Evolutionary conservation across 2,888 invertebrate species (phyloP).

Genomic region (Xestia rhomboidea): DNA sequence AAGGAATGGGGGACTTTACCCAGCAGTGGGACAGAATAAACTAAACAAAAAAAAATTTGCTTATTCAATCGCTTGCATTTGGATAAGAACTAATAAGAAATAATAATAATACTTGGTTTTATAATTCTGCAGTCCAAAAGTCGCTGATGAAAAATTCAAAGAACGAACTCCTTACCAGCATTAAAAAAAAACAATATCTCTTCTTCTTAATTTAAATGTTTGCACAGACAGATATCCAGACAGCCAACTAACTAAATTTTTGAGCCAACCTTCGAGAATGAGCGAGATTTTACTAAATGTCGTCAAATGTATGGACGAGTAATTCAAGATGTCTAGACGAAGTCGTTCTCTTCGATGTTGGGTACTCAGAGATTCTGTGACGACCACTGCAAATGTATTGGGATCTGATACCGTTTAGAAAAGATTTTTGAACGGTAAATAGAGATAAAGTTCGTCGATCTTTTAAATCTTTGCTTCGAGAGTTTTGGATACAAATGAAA

Average conservation of each 20-base stretch:
- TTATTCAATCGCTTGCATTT: background rate
- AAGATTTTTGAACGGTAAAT: conserved; percentile 17
- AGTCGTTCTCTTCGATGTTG: conserved; percentile 21
- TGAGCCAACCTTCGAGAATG: conserved; percentile 11
- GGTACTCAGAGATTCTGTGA: conserved; percentile 34
- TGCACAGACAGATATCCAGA: conserved; percentile 20
- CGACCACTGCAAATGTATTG: conserved; percentile 40
- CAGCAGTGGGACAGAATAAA: background rate
- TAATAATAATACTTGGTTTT: background rate
- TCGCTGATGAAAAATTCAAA: background rate
- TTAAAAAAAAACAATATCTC: background rate
- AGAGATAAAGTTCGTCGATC: conserved; percentile 1
- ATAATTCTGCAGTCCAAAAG: background rate
- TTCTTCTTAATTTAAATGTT: conserved; percentile 29
- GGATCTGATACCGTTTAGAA: conserved; percentile 26
- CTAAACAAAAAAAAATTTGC: background rate
- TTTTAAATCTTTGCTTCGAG: background rate
- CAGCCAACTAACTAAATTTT: conserved; percentile 27
- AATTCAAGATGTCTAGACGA: conserved; percentile 53
- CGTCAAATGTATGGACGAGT: conserved; percentile 34
- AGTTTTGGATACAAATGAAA: background rate
- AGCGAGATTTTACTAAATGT: conserved; percentile 24
- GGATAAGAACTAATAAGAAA: background rate
- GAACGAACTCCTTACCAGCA: background rate
- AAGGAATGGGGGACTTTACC: background rate